Evolutionary conservation across 2,113 vertebrate genomes (phyloP), one percentile per base, ranked within the genome.

Genomic region (Reinhardtius hippoglossoides): DNA sequence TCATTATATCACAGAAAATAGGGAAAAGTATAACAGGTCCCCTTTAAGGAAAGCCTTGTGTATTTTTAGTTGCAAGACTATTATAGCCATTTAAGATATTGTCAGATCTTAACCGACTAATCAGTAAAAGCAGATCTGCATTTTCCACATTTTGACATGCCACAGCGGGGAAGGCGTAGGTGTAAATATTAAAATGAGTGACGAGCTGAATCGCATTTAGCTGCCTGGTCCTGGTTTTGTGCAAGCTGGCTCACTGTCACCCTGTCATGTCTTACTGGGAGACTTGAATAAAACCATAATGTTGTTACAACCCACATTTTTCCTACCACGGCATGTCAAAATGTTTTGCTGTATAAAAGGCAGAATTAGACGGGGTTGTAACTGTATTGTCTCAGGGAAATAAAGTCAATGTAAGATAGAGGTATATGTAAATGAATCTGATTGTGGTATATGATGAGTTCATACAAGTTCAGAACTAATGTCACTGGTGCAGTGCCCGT

Each of bases 181-280:
- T 71, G 42, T 71, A 71, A 71, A 60, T n/a, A 31, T 50, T 18
- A 14, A n/a, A 48, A 35, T 40, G 40, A 60, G 59, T 54, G 44
- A 62, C 15, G 3, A 27, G 27, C 44, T 61, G 58, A 37, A n/a
- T 21, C 21, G 15, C 1, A 48, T 20, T 35, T 14, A 50, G 9
- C 40, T 56, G 57, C 35, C 24, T 57, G 3, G 40, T 13, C 12
- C 40, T 13, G 40, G 40, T 14, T 40, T 31, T 48, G 9, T 35
- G 9, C 26, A 35, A 24, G 24, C 44, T 44, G 35, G 6, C 42
- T 46, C 24, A 59, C 27, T 58, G 27, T 46, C 26, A 24, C 21
- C 18, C 26, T 71, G 52, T 42, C 37, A 55, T 18, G 31, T 15
- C 46, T 55, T 20, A 61, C 44, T 13, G 16, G 13, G 66, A 64